Evolutionary conservation across 37 sponge, comb jelly and placozoan species (phyloP).

Genomic region (Chondrilla cf. caribensis): DNA sequence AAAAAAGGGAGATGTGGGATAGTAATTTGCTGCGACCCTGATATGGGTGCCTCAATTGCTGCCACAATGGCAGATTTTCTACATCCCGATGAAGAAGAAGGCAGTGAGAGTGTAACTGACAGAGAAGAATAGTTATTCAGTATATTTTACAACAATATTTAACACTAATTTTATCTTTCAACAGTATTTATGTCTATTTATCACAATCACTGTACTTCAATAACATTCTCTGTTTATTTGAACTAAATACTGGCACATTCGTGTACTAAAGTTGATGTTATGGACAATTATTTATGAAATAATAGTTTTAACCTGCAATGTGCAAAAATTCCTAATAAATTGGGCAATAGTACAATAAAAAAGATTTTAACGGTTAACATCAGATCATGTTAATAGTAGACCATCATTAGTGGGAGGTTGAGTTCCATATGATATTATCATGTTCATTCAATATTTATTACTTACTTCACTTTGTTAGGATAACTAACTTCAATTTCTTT

Average conservation of each 20-base stretch:
- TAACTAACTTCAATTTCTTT: too few relatives aligned
- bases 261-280: too few relatives aligned
- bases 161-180: not conserved
- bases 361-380: slow-evolving; percentile 13
- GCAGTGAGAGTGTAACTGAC: not conserved
- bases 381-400: slow-evolving; percentile 19
- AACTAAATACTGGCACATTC: not conserved
- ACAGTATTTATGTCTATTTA: not conserved
- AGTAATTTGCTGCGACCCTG: not conserved
- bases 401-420: too few relatives aligned
- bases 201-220: not conserved
- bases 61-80: not conserved
- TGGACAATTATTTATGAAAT: not conserved
- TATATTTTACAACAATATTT: too few relatives aligned
- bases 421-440: too few relatives aligned
- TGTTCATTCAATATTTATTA: too few relatives aligned
- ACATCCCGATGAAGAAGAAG: not conserved
- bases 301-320: not conserved
- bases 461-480: too few relatives aligned
- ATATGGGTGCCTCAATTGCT: not conserved
- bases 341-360: not conserved
- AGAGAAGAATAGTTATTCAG: not conserved
- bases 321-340: not conserved
- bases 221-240: not conserved
- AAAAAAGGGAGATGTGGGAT: not conserved